These are phyloP conservation scores for Mesochorus sp. DNA, from an alignment of 2,888 invertebrate species.

Conservation along the genomic window DNA sequence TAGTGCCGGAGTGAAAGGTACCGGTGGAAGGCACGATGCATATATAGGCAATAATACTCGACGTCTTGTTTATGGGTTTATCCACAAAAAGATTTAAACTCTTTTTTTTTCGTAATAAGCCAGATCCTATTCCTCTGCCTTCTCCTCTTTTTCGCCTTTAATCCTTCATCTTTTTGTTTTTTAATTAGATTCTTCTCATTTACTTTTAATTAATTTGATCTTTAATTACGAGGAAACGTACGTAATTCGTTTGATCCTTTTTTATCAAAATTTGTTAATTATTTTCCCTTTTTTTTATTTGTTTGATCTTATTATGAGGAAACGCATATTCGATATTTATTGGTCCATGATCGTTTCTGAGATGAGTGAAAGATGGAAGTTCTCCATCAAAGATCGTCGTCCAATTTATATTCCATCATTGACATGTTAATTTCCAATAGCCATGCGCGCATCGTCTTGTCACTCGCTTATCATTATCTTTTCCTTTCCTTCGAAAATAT, in stretches of 20 bases:
- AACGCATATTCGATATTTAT: slow-evolving; percentile 15
- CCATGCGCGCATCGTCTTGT: too few species aligned
- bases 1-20: slow-evolving; percentile 40
- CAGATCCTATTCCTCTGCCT: too few species aligned
- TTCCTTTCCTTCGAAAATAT: slow-evolving; percentile 33
- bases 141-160: too few species aligned
- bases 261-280: slow-evolving; percentile 21
- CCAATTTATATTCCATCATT: neutral
- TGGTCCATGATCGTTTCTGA: neutral
- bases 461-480: slow-evolving; percentile 6
- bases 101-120: too few species aligned
- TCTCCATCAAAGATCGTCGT: neutral
- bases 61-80: neutral
- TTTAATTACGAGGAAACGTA: too few species aligned
- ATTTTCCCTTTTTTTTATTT: slow-evolving; percentile 16
- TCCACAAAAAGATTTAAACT: neutral
- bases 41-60: neutral
- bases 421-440: neutral
- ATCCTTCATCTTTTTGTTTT: too few species aligned
- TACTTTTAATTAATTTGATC: too few species aligned
- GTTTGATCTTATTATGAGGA: neutral
- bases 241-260: neutral
- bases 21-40: slow-evolving; percentile 20
- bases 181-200: too few species aligned
- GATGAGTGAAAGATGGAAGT: neutral